phyloP scores from a whole-genome alignment of 2,797 vertebrate species.

The Sebastes matsubarae region DNA sequence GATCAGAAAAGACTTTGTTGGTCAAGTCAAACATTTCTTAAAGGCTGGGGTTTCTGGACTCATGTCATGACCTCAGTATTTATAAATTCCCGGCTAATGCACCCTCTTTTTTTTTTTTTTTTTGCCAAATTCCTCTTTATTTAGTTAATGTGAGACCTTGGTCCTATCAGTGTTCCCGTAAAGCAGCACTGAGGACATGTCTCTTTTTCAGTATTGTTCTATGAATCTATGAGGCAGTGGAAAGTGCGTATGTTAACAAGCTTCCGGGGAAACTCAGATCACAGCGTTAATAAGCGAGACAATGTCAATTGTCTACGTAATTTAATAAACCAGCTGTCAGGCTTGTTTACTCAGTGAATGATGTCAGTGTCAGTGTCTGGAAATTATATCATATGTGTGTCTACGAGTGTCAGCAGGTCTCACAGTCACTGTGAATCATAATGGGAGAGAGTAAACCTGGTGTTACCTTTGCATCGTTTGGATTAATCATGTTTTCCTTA shows the following conservation, averaged over 20 bases:
- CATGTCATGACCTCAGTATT: not conserved
- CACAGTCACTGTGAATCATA: slow-evolving; percentile 23
- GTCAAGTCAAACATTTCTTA: not conserved
- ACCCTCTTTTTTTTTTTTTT: not conserved
- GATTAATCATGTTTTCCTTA: not conserved
- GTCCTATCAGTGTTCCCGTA: no score
- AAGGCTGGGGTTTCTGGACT: not conserved
- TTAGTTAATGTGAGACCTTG: not conserved
- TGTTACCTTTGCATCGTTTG: not conserved
- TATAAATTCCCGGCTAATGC: not conserved
- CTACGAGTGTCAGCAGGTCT: slow-evolving; percentile 16
- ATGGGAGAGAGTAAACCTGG: not conserved
- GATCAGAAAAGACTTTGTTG: not conserved
- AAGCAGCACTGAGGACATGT: not conserved
- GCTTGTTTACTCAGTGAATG: slow-evolving; percentile 19
- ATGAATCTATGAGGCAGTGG: not conserved
- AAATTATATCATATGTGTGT: slow-evolving; percentile 40
- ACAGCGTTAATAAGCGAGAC: slow-evolving; percentile 18
- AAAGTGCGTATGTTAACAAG: slow-evolving; percentile 12
- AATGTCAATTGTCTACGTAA: slow-evolving; percentile 11
- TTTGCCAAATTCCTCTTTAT: not conserved
- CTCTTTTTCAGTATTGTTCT: not conserved
- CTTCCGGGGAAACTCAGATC: not conserved
- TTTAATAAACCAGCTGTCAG: slow-evolving; percentile 57
- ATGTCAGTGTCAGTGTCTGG: slow-evolving; percentile 53